These are phyloP conservation scores for Dyspetes luteomarginatus DNA, from an alignment of 2,888 invertebrate genomes.

Conservation along the genomic window DNA sequence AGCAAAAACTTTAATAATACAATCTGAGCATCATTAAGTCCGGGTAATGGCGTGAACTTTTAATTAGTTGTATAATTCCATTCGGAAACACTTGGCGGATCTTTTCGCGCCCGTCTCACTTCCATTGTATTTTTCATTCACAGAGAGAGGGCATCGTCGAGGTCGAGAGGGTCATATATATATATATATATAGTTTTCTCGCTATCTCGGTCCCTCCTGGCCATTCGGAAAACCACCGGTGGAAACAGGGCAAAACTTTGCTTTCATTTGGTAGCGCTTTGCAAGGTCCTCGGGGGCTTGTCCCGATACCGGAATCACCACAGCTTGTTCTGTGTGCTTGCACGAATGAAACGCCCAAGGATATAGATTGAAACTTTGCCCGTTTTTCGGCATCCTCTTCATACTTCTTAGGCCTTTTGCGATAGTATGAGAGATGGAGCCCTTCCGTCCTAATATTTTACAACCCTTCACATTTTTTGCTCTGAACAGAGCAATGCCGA, in stretches of 20 bases:
- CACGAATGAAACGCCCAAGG: slow-evolving; percentile 14
- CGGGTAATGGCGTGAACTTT: slow-evolving; percentile 81
- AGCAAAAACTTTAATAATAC: slow-evolving; percentile 80
- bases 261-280: slow-evolving; percentile 31
- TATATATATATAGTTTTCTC: slow-evolving; percentile 41
- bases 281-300: slow-evolving; percentile 41
- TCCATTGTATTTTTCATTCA: slow-evolving; percentile 81
- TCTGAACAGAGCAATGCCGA: neutral
- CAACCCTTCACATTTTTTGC: neutral
- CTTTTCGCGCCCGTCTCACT: slow-evolving; percentile 50
- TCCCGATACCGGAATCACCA: slow-evolving; percentile 47
- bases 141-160: slow-evolving; percentile 68
- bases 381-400: neutral
- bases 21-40: slow-evolving; percentile 81
- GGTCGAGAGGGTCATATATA: slow-evolving; percentile 13
- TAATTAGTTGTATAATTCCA: slow-evolving; percentile 83
- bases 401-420: neutral
- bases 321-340: slow-evolving; percentile 1
- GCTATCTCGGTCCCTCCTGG: slow-evolving; percentile 55
- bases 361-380: slow-evolving; percentile 23
- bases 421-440: neutral
- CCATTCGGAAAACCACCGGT: slow-evolving; percentile 57
- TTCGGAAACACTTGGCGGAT: slow-evolving; percentile 80
- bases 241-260: slow-evolving; percentile 48
- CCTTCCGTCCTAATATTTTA: neutral